Conservation (phyloP, 2,888 invertebrate genomes). For the Drosophila neutralis region DNA sequence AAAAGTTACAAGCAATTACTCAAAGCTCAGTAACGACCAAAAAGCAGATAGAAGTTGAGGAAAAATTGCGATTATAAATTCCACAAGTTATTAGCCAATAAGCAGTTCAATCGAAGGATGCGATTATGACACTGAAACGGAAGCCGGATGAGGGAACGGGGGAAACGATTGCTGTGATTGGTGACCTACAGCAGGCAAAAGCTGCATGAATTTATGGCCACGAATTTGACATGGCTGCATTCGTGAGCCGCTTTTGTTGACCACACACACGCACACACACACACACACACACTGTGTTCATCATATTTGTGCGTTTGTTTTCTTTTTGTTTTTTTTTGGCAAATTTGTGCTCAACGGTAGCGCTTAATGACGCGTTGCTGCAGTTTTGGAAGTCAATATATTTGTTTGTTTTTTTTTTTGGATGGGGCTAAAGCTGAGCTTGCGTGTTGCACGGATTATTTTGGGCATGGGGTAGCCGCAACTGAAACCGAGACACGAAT, state of each 20-base stretch:
- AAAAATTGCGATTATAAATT: not conserved
- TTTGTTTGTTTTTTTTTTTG: constrained; percentile 2
- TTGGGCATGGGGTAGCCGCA: constrained; percentile 28
- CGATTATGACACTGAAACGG: constrained; percentile 33
- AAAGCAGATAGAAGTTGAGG: not conserved
- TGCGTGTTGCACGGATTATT: constrained; percentile 66
- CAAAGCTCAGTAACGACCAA: not conserved
- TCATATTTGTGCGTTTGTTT: constrained; percentile 50
- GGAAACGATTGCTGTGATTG: constrained; percentile 14
- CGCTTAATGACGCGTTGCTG: constrained; percentile 54
- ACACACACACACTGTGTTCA: constrained; percentile 49
- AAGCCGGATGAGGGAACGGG: constrained; percentile 22
- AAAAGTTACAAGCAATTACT: too few relatives aligned
- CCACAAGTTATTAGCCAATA: not conserved
- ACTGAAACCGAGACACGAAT: constrained; percentile 52
- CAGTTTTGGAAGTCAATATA: constrained; percentile 14
- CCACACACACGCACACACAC: constrained; percentile 20
- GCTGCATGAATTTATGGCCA: constrained; percentile 56
- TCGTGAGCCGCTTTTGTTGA: constrained; percentile 43
- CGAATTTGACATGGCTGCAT: constrained; percentile 32
- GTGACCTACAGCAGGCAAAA: constrained; percentile 54
- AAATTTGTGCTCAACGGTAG: constrained; percentile 73
- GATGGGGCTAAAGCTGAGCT: constrained; percentile 36
- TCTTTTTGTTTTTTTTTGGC: constrained; percentile 32
- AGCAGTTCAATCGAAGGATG: not conserved